Base-by-base conservation (phyloP, 2,888 invertebrate species). In the Gari tellinella region DNA sequence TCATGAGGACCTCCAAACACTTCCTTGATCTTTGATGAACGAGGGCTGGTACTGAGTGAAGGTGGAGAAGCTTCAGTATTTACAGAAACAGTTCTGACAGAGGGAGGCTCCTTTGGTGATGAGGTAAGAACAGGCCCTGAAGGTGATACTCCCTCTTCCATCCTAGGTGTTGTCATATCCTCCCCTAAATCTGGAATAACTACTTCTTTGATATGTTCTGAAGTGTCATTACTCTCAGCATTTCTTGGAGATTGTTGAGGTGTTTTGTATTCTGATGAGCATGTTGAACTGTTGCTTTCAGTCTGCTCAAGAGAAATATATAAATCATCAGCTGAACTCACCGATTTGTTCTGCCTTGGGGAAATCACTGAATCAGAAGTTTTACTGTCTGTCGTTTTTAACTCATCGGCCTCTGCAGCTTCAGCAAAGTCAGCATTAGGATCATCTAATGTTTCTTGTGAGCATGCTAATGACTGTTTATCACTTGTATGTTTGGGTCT, bases 201-300 rank as follows among this genome's bases (percentile, higher is more conserved):
- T 26, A 81, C 74, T 55, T 79, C 66, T 31, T 69, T 58, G 41
- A 76, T 60, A 43, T 73, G 66, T 57, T 53, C 38, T 23, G 72
- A 43, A 21, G 48, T 49, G 15, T 61, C 45, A 23, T 38, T 12
- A 52, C 8, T 23, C 17, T 60, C 43, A 14, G 52, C 67, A 10
- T 10, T 31, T 31, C 31, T 31, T 25, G 76, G 76, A 45, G 76
- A 76, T 46, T 76, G 76, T 38, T 67, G 53, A 48, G 76, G 76
- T 15, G 85, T 87, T 69, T 53, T 77, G 64, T 85, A 85, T 37
- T 76, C 72, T 17, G 84, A 83, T 0, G 84, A 81, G 45, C 72
- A 72, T 8, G 72, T 61, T 17, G 74, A 75, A 45, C 72, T 69
- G 31, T 65, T 70, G 31, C 31, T 31, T 31, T 78, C 78, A 37